These are phyloP conservation scores for Hypercompe scribonia DNA, from an alignment of 2,888 invertebrate genomes.

Conservation along the genomic window DNA sequence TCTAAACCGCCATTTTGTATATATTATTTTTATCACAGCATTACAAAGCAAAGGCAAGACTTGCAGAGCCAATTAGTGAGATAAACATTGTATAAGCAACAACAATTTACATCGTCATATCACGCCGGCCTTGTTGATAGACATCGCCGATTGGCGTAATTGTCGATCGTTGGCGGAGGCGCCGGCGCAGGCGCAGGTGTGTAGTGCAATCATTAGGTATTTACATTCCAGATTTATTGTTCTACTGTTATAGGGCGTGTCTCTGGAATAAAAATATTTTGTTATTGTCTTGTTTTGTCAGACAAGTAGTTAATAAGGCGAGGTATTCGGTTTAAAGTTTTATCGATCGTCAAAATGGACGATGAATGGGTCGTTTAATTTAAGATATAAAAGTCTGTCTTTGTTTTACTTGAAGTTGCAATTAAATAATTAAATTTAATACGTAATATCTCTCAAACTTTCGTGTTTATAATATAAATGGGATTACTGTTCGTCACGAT, in stretches of 20 bases:
- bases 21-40: neutral
- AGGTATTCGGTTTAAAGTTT: neutral
- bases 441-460: too few relatives aligned
- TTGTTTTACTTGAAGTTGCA: neutral
- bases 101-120: constrained; percentile 5
- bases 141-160: constrained; percentile 40
- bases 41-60: neutral
- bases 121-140: constrained; percentile 46
- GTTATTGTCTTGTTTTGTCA: constrained; percentile 9
- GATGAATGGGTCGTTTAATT: neutral
- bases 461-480: neutral
- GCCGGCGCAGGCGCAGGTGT: constrained; percentile 45
- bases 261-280: constrained; percentile 8
- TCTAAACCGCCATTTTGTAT: neutral
- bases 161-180: constrained; percentile 47
- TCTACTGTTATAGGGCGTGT: constrained; percentile 20
- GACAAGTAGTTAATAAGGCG: too few relatives aligned
- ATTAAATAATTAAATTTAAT: neutral
- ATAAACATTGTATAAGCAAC: constrained; percentile 4
- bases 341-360: neutral
- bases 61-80: neutral
- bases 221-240: constrained; percentile 49
- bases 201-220: constrained; percentile 34
- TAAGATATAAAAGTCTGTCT: neutral
- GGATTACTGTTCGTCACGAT: neutral